Evolutionary conservation across 23 tunicate species (phyloP), one percentile per base, ranked within the genome.

Genomic region (Oikopleura dioica): DNA sequence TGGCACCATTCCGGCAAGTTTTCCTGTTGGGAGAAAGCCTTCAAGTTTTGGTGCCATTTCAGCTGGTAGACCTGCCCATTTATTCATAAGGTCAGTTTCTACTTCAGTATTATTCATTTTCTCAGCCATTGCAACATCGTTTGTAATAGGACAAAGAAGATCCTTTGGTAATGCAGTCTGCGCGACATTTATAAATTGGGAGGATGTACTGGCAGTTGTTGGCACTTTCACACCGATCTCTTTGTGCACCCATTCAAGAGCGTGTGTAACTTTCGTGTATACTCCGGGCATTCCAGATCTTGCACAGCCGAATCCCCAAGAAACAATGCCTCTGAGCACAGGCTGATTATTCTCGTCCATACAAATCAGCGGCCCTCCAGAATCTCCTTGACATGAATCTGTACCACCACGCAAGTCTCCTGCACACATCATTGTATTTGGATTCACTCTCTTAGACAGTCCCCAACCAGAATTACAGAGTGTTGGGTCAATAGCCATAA

Each of bases 231-330:
- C 26, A 2, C 5, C 33, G 72, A 28, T 23, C 33, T 23, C 26
- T 31, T 28, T 23, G 33, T 63, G 72, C 2, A 63, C 26, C 72
- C 72, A 63, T 2, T 63, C 72, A 31, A 28, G 5, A 28, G 16
- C 16, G 2, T 63, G 72, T 2, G 72, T 63, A 2, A 63, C 33
- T 63, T 63, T 63, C 16, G 72, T 31, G 72, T 63, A 63, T 12
- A 63, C 33, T 24, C 72, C 72, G 5, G 72, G 72, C 72, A 63
- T 63, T 2, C 72, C 72, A 63, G 72, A 63, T 63, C 72, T 24
- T 2, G 33, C 72, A 28, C 72, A 63, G 30, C 72, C 72, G 33
- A 63, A 63, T 16, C 72, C 72, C 72, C 72, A 63, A 5, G 72
- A 63, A 23, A 63, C 72, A 21, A 63, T 31, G 5, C 72, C 72